phyloP scores from a whole-genome alignment of 2,888 invertebrate genomes.

The Agrotis clavis region DNA sequence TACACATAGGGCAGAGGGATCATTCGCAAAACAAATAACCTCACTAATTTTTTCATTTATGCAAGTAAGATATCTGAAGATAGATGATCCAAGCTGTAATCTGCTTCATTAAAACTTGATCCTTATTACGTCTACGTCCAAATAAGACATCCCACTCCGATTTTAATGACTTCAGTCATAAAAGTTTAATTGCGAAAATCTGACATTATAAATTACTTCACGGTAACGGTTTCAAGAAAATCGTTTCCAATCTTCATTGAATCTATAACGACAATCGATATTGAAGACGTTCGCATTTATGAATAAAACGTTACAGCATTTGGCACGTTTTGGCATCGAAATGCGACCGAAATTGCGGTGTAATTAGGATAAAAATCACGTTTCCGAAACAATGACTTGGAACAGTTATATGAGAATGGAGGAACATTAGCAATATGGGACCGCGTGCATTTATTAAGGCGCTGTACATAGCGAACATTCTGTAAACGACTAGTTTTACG shows the following conservation, averaged over 20 bases:
- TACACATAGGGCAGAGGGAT: too few relatives aligned
- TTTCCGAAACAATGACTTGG: conserved; percentile 43
- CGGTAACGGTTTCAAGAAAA: conserved; percentile 3
- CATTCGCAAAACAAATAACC: too few relatives aligned
- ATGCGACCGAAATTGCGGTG: conserved; percentile 12
- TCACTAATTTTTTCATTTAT: too few relatives aligned
- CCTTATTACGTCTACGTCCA: background rate
- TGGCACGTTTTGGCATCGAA: conserved; percentile 34
- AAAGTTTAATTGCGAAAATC: conserved; percentile 18
- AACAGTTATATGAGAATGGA: conserved; percentile 19
- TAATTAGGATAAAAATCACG: conserved; percentile 58
- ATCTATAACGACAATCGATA: conserved; percentile 6
- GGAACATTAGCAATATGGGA: conserved; percentile 27
- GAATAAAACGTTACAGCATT: conserved; percentile 8
- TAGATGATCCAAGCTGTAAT: background rate
- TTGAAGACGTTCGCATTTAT: background rate
- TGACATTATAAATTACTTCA: background rate
- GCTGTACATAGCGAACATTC: too few relatives aligned
- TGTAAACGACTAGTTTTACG: too few relatives aligned
- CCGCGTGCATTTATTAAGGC: conserved; percentile 21
- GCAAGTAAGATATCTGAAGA: background rate
- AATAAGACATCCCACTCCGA: conserved; percentile 8
- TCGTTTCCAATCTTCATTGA: background rate
- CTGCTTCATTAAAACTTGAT: background rate
- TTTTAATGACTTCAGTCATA: conserved; percentile 1